Evolutionary conservation across 1,140 invertebrate species (phyloP).

Genomic region (Lasioglossum baleicum): DNA sequence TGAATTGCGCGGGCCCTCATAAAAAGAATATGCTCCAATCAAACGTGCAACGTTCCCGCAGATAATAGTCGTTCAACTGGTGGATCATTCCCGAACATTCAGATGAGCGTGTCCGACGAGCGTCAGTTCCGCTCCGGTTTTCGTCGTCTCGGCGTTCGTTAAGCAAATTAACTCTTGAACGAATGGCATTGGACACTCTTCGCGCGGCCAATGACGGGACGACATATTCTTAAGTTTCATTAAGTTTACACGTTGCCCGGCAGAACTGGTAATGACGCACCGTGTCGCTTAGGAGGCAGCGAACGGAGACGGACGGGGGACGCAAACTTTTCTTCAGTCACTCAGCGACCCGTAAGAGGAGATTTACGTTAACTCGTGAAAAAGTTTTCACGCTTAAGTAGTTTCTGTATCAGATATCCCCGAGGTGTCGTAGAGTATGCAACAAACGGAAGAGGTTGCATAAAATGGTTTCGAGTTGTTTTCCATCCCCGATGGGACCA

Average conservation of each 20-base stretch:
- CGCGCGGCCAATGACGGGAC: background rate
- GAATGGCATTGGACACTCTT: background rate
- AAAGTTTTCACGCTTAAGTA: slow-evolving; percentile 60
- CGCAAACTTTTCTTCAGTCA: slow-evolving; percentile 50
- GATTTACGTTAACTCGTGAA: slow-evolving; percentile 58
- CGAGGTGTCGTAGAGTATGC: slow-evolving; percentile 39
- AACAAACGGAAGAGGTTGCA: slow-evolving; percentile 23
- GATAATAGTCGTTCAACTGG: too few species aligned
- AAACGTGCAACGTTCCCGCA: too few species aligned
- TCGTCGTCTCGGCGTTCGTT: background rate
- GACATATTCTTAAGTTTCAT: slow-evolving; percentile 46
- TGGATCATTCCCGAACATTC: too few species aligned
- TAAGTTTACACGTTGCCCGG: slow-evolving; percentile 26
- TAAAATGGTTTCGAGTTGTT: slow-evolving; percentile 27
- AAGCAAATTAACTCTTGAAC: slow-evolving; percentile 22
- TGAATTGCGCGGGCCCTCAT: too few species aligned
- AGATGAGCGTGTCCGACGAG: too few species aligned
- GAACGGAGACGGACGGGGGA: slow-evolving; percentile 44
- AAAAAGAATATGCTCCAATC: too few species aligned
- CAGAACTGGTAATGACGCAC: slow-evolving; percentile 52
- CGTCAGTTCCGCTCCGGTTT: too few species aligned
- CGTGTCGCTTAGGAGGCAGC: slow-evolving; percentile 52
- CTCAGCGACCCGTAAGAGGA: slow-evolving; percentile 30
- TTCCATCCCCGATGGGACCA: slow-evolving; percentile 12
- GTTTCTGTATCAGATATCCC: slow-evolving; percentile 59